Evolutionary conservation across 2,113 vertebrate species (phyloP), one percentile per base, ranked within the genome.

Genomic region (Calyptommatus sinebrachiatus): DNA sequence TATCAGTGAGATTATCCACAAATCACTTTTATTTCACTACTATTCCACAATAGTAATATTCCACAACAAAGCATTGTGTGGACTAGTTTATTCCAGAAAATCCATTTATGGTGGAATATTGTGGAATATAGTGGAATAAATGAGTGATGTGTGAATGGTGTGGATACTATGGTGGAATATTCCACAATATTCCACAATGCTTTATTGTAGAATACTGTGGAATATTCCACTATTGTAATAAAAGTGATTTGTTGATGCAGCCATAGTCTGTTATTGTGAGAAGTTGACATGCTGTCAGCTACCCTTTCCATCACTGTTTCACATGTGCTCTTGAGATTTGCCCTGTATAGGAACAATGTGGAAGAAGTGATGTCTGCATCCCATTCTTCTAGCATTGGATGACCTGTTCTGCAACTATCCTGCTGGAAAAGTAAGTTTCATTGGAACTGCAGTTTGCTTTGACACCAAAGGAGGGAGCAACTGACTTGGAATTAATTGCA

Each of bases 401-500:
- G 9, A 4, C 45, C 24, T 57, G 16, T 45, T 70, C 77, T 70
- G 8, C 31, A 71, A 45, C 7, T 60, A 16, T 29, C 0, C 50
- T 10, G 66, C 26, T 41, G 48, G 26, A 31, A 74, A 26, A 18
- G 9, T 10, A 60, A 50, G 41, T 9, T n/a, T 77, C 24, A 20
- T 1, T 0, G 2, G 8, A 24, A 12, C 1, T 0, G 24, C 20
- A 28, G 9, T 8, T 76, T 35, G 63, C 2, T 8, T n/a, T 22
- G 16, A 7, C 0, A 7, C 29, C 12, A 46, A 69, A 3, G 62
- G 68, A 14, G 18, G 81, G 72, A 73, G 72, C 72, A 77, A 50
- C 24, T 62, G 69, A 50, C 69, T 73, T 63, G 62, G 53, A 61
- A 77, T 57, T 57, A 57, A 81, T 63, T 62, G 72, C 28, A n/a